A percentile compares a stretch with the other conserved stretches of the same genome.
These are phyloP conservation scores for Siniperca undulata DNA, from an alignment of 2,797 vertebrate genomes.

Conservation along the genomic window DNA sequence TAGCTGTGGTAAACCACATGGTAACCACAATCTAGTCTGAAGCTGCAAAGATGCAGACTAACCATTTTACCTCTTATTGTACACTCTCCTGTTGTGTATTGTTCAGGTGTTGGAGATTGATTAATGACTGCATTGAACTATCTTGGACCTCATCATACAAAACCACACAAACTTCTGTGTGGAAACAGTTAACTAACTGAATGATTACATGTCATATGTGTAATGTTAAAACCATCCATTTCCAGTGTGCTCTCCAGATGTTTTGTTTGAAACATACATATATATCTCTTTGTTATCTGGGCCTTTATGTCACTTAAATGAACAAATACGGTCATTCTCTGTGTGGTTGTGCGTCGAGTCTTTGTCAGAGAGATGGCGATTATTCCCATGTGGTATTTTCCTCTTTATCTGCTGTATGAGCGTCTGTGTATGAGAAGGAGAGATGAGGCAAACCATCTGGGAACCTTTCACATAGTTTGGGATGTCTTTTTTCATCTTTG, in stretches of 20 bases:
- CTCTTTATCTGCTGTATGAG: neutral
- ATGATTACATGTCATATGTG: slow-evolving; percentile 35
- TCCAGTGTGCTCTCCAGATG: slow-evolving; percentile 66
- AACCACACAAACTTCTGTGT: neutral
- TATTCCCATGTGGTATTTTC: slow-evolving; percentile 2
- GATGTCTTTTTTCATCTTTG: slow-evolving; percentile 28
- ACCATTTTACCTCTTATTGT: neutral
- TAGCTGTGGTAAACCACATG: neutral
- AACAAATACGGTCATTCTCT: slow-evolving; percentile 18
- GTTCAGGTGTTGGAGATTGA: slow-evolving; percentile 15
- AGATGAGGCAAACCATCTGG: slow-evolving; percentile 68
- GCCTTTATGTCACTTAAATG: slow-evolving; percentile 19
- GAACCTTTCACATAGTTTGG: slow-evolving; percentile 47
- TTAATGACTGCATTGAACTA: neutral
- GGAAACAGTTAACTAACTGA: slow-evolving; percentile 50
- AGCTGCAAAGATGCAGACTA: slow-evolving; percentile 3
- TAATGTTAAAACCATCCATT: slow-evolving; percentile 46
- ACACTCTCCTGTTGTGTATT: neutral
- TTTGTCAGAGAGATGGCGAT: neutral
- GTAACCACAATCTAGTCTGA: neutral
- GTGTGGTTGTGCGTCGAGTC: slow-evolving; percentile 3
- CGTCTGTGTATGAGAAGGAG: slow-evolving; percentile 9
- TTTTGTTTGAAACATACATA: slow-evolving; percentile 18
- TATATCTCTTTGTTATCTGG: slow-evolving; percentile 15
- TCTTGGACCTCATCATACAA: neutral